Percentiles rank a stretch among this genome's conserved stretches.
Evolutionary conservation across 1,140 invertebrate species (phyloP).

Genomic region (Samia ricini): DNA sequence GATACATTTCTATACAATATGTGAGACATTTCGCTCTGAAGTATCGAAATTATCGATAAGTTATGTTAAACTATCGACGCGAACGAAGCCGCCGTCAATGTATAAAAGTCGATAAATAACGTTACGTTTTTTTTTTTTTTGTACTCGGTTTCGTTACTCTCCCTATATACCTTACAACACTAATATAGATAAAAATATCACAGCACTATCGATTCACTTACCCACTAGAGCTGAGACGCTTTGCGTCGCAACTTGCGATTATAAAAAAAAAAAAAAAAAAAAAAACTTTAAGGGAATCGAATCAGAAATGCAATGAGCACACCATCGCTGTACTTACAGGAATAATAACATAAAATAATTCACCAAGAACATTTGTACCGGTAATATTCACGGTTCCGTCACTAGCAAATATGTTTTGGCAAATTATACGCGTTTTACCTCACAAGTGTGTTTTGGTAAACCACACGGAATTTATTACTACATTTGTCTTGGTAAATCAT

Average conservation of each 20-base stretch:
- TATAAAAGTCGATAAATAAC: conserved; percentile 34
- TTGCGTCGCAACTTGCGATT: conserved; percentile 49
- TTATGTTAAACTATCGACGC: background rate
- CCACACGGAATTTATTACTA: too few relatives aligned
- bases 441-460: too few relatives aligned
- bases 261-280: conserved; percentile 54
- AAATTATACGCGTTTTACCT: too few relatives aligned
- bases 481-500: too few relatives aligned
- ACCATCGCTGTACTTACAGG: conserved; percentile 27
- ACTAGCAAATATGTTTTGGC: too few relatives aligned
- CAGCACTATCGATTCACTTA: conserved; percentile 77
- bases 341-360: background rate
- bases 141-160: conserved; percentile 66
- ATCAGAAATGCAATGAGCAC: conserved; percentile 57
- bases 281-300: conserved; percentile 66
- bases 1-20: background rate
- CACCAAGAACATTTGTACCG: too few relatives aligned
- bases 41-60: background rate
- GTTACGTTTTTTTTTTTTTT: conserved; percentile 57
- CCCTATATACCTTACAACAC: conserved; percentile 56
- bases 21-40: background rate
- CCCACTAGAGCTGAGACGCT: conserved; percentile 60
- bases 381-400: too few relatives aligned
- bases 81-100: background rate
- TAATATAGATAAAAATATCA: conserved; percentile 77